Base-by-base conservation (phyloP, 2,888 invertebrate genomes). In the Scaptodrosophila latifasciaeformis region DNA sequence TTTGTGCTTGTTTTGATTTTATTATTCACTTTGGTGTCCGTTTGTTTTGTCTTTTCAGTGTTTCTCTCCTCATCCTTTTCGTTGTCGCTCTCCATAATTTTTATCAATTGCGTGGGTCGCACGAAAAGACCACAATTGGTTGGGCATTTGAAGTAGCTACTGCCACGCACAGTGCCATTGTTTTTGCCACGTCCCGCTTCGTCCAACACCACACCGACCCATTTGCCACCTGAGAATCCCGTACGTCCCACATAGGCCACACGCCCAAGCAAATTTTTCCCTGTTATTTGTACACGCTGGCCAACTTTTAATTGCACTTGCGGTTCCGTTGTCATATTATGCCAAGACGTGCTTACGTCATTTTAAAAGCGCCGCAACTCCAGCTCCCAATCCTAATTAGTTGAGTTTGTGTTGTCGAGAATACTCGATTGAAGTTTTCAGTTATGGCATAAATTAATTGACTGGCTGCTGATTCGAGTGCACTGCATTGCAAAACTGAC, bases 111-210 rank as follows among this genome's bases (percentile, higher is more conserved):
- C 0, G 92, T 90, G 75, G 93, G 93, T 44, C 97, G 91, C 9
- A 98, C 96, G 88, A 99, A 99, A 82, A 97, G 93, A 3, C 99
- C 99, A 88, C 91, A 91, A 85, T 96, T 96, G 42, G 96, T 94
- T 43, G 93, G 90, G 84, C 98, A 99, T 93, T 92, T 91, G 86
- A 99, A 99, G 87, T 99, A 99, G 24, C 91, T 89, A 81, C 93
- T 93, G 44, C 96, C 97, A 70, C 96, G 92, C 24, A 99, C 92
- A 37, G 93, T 92, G 18, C 99, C 99, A 89, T 99, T 97, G 84
- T 99, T 99, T 85, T 96, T 97, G 19, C 98, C 99, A 84, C 94
- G 96, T 0, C n/a, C n/a, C n/a, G 97, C 90, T 81, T 96, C 96
- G 84, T 98, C 97, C 49, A 99, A 88, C 55, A 96, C 91, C 2